Evolutionary conservation across 2,888 invertebrate genomes (phyloP).

Genomic region (Eupithecia vulgata): DNA sequence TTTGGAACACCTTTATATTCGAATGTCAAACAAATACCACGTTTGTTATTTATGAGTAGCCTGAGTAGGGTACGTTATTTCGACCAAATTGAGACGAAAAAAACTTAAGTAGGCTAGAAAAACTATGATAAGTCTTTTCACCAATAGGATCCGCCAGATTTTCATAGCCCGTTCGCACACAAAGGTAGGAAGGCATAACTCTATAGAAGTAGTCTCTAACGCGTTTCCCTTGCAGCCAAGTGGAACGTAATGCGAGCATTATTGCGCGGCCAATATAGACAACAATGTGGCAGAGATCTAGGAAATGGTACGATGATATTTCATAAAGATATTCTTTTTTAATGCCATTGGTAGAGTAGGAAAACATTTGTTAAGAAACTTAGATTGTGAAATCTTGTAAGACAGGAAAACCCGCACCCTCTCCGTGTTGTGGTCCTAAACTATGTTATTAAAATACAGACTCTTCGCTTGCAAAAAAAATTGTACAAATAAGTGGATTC

Average conservation of each 20-base stretch:
- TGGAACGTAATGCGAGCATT: conserved; percentile 31
- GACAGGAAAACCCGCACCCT: not conserved
- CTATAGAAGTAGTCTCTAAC: conserved; percentile 20
- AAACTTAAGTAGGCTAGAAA: not conserved
- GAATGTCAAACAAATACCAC: not conserved
- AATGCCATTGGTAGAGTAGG: not conserved
- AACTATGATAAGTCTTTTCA: not conserved
- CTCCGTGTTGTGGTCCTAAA: not conserved
- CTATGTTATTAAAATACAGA: not conserved
- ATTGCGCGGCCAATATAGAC: conserved; percentile 33
- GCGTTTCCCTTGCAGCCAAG: conserved; percentile 28
- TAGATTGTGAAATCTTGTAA: not conserved
- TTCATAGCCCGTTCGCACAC: not conserved
- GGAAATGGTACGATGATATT: not conserved
- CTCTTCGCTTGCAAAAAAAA: not conserved
- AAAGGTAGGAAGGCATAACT: conserved; percentile 8
- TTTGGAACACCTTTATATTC: not conserved
- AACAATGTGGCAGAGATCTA: conserved; percentile 20
- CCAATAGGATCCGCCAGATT: not conserved
- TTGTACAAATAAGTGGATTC: not conserved
- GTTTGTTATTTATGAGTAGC: not conserved
- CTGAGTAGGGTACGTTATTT: not conserved
- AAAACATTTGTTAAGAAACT: not conserved
- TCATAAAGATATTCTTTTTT: conserved; percentile 1
- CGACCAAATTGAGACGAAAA: not conserved